Percentiles rank a stretch among this genome's conserved stretches.
Conservation (phyloP, 2,797 vertebrate genomes). For the Otolemur crassicaudatus region DNA sequence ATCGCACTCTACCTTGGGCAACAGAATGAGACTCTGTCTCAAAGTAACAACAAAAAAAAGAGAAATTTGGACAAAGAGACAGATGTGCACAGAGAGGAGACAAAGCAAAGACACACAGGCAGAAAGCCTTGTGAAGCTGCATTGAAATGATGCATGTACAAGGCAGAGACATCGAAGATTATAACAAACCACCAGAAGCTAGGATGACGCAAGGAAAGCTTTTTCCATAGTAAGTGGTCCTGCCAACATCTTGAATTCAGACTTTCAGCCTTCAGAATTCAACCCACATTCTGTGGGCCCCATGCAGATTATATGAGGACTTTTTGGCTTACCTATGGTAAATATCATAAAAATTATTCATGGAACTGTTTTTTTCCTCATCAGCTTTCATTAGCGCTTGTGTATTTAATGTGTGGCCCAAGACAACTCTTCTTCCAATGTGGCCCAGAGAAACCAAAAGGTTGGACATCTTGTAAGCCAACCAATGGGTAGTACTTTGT, state of each 20-base stretch:
- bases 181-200: neutral
- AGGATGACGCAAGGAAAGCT: neutral
- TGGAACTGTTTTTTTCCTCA: no score
- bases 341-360: no score
- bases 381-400: no score
- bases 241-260: neutral
- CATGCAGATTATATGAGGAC: no score
- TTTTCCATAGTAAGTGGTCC: neutral
- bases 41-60: no score
- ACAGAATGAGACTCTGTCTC: no score
- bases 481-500: neutral
- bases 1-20: no score
- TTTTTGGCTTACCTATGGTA: no score
- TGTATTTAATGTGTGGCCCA: no score
- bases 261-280: neutral
- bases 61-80: neutral
- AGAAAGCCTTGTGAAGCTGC: neutral
- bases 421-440: no score
- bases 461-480: neutral
- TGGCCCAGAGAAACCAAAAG: no score
- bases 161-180: neutral
- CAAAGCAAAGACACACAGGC: neutral
- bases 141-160: neutral
- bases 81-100: neutral
- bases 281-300: no score